Evolutionary conservation across 2,797 vertebrate species (phyloP).

Genomic region (Apodemus agrarius): DNA sequence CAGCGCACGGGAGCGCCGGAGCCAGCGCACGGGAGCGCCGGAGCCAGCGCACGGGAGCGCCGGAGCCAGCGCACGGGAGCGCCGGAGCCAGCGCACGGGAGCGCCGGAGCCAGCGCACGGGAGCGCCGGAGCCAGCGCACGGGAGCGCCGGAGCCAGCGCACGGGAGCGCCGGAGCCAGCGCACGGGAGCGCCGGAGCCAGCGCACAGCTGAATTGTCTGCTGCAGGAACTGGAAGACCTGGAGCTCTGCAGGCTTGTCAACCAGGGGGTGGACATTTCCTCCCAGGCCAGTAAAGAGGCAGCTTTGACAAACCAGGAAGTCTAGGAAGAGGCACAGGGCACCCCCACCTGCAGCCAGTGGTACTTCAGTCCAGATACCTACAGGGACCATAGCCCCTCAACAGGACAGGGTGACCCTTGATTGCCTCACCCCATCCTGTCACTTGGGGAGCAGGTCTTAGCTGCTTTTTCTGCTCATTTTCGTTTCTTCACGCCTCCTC

Average conservation of each 20-base stretch:
- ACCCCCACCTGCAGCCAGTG: constrained; percentile 72
- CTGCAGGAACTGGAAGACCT: not conserved
- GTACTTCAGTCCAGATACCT: constrained; percentile 79
- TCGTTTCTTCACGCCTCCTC: rapidly evolving
- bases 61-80: not conserved
- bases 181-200: not conserved
- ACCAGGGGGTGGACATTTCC: constrained; percentile 88
- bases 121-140: no score
- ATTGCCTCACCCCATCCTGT: not conserved
- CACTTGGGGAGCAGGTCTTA: not conserved
- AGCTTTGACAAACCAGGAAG: constrained; percentile 81
- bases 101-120: not conserved
- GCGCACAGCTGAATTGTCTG: not conserved
- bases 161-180: no score
- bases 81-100: no score
- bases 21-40: no score
- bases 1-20: not conserved
- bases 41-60: no score
- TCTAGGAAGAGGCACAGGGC: constrained; percentile 81
- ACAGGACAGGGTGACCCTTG: rapidly evolving
- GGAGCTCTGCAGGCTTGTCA: constrained; percentile 83
- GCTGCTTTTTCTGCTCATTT: not conserved
- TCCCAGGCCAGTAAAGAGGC: constrained; percentile 88
- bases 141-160: not conserved
- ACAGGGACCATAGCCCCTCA: rapidly evolving